These are phyloP conservation scores for Furcula furcula DNA, from an alignment of 2,888 invertebrate genomes.

Conservation along the genomic window DNA sequence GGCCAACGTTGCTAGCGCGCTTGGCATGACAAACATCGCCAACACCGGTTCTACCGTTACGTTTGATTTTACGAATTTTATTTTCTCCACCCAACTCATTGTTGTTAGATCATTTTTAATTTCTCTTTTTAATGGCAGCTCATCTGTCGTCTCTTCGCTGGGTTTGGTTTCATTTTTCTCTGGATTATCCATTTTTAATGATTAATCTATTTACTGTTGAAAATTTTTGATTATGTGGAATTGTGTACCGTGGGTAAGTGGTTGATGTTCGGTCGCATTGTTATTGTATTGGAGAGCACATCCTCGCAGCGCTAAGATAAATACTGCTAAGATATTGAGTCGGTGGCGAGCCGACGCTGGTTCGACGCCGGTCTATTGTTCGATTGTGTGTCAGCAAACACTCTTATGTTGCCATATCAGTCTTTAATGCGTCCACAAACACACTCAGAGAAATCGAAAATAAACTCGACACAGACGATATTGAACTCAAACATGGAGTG, in stretches of 20 bases:
- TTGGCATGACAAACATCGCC: slow-evolving; percentile 84
- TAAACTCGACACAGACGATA: slow-evolving; percentile 47
- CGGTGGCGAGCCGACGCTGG: slow-evolving; percentile 33
- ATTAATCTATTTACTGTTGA: slow-evolving; percentile 9
- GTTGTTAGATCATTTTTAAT: slow-evolving; percentile 44
- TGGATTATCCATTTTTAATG: slow-evolving; percentile 43
- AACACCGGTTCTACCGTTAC: slow-evolving; percentile 86
- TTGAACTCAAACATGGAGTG: slow-evolving; percentile 44
- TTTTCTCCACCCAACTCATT: slow-evolving; percentile 66
- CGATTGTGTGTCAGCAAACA: slow-evolving; percentile 58
- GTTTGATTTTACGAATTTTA: slow-evolving; percentile 74
- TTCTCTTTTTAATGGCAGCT: slow-evolving; percentile 53
- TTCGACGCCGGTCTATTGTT: slow-evolving; percentile 57
- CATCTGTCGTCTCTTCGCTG: slow-evolving; percentile 42
- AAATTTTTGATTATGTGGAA: slow-evolving; percentile 6
- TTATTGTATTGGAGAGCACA: slow-evolving; percentile 32
- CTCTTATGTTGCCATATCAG: slow-evolving; percentile 68
- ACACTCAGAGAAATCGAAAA: slow-evolving; percentile 54
- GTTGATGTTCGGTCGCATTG: slow-evolving; percentile 34
- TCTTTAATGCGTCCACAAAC: slow-evolving; percentile 61
- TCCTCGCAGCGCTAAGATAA: slow-evolving; percentile 41
- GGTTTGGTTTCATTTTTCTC: slow-evolving; percentile 35
- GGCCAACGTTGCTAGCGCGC: slow-evolving; percentile 85
- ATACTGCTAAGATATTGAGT: slow-evolving; percentile 48
- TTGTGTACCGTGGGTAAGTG: slow-evolving; percentile 9